Percentiles rank a stretch among this genome's conserved stretches.
Conservation (phyloP, 2,113 vertebrate genomes). For the Apeltes quadracus region DNA sequence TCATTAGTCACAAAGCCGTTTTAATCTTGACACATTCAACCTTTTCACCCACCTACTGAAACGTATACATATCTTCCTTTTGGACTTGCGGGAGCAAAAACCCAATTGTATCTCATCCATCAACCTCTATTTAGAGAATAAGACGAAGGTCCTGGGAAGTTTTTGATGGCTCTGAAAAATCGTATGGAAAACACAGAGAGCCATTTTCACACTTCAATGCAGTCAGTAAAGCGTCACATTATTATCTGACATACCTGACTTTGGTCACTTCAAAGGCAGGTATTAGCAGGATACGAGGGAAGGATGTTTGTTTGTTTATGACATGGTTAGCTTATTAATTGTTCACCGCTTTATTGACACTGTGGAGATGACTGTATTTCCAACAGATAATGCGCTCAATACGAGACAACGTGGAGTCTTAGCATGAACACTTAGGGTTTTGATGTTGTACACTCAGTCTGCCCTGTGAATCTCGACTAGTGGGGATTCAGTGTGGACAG, state of each 20-base stretch:
- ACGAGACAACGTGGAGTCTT: neutral
- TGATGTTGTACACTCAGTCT: neutral
- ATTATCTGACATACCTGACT: neutral
- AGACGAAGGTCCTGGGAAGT: neutral
- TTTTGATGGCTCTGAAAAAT: slow-evolving; percentile 2
- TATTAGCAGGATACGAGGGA: neutral
- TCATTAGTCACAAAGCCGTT: slow-evolving; percentile 43
- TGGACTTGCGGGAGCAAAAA: neutral
- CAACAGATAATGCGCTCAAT: neutral
- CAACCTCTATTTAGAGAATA: neutral
- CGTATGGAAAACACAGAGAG: neutral
- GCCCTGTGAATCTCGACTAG: neutral
- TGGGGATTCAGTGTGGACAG: neutral
- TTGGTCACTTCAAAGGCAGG: neutral
- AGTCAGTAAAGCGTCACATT: neutral
- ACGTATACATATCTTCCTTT: neutral
- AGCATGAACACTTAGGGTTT: neutral
- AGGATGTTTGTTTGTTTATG: neutral
- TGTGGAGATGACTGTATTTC: neutral
- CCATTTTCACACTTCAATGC: neutral
- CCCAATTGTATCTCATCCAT: neutral
- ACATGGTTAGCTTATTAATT: neutral
- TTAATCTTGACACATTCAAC: slow-evolving; percentile 47
- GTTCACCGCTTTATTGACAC: neutral
- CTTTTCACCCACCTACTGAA: slow-evolving; percentile 15